Base-by-base conservation (phyloP, 1,140 invertebrate genomes). In the Piezodorus guildinii region DNA sequence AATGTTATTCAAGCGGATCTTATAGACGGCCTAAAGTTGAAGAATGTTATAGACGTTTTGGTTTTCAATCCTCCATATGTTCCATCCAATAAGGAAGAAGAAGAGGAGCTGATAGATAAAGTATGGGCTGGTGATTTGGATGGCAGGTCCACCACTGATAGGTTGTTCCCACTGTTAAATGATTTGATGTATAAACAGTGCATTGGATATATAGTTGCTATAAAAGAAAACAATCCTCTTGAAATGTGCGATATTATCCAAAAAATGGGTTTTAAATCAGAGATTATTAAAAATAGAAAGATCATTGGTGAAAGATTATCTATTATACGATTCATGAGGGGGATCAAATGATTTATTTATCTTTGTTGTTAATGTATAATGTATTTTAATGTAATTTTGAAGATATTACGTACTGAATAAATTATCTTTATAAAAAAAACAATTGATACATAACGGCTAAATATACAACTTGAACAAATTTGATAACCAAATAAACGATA, bases 21-120 rank as follows among this genome's bases (percentile, higher is more conserved):
- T 54, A 70, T 77, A 44, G 72, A 71, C 75, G 69, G 76, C 74
- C 72, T 81, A 68, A 71, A 72, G 39, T 68, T 27, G 1, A 52
- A 70, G 46, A 72, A 77, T 56, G 70, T 74, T 1, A 83, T 90
- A 70, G 96, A 99, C 81, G 63, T 98, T 21, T 76, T 99, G 60
- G 70, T 99, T 59, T 99, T 97, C 70, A 99, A 99, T 83, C 96
- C 96, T 2, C 96, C 96, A 0, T 99, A 99, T 79, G 95, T 98
- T 51, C 86, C 91, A 0, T 97, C 95, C 12, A 81, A 84, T 16
- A 75, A 81, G 51, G 72, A 80, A 39, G 90, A 94, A 77, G 81
- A 90, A 68, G 66, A 68, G n/a, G 72, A 72, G 1, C 70, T 65
- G 43, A 79, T 89, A 43, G 78, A 77, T 43, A 81, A 80, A 67